Base-by-base conservation (phyloP, 1,140 invertebrate genomes). In the Andricus grossulariae region DNA sequence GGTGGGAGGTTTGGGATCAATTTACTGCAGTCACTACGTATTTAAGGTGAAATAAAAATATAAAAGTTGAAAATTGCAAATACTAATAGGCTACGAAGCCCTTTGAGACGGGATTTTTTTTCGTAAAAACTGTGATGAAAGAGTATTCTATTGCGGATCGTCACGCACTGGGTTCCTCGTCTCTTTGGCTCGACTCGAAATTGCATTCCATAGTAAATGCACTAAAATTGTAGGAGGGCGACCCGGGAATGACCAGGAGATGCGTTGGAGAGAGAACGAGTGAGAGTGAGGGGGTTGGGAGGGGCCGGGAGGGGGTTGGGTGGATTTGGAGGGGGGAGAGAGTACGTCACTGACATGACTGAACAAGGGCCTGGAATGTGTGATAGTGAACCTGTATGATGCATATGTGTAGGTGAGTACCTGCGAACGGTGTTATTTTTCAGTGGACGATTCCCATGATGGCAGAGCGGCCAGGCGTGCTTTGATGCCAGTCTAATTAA, bases 201-300 rank as follows among this genome's bases (percentile, higher is more conserved):
- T 85, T 85, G 83, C 83, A 85, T 85, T 85, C 83, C 82, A 73
- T 80, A 77, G 83, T 83, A 85, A 85, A 85, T 84, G 83, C 76
- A 74, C 78, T 80, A 85, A 83, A 83, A 85, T 85, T 75, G 77
- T 60, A 19, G 51, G n/a, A 25, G 15, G 72, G 57, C 19, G 60
- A 55, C 55, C 50, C 25, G 73, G 73, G 60, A 52, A 77, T 72
- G 11, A 18, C 32, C 15, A 21, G 18, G 19, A 60, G 74, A 50
- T n/a, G 54, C 32, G 50, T 32, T 50, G 39, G 13, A 70, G 19
- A n/a, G 52, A 19, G 13, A 50, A 21, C 1, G 45, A 57, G 19
- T 2, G 50, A 50, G 13, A 18, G 49, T 3, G 8, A 50, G 72
- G n/a, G 57, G 45, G 32, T 60, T 57, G 18, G 5, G 45, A 52